phyloP scores from a whole-genome alignment of 2,888 invertebrate species.

The Brachyopa scutellaris region DNA sequence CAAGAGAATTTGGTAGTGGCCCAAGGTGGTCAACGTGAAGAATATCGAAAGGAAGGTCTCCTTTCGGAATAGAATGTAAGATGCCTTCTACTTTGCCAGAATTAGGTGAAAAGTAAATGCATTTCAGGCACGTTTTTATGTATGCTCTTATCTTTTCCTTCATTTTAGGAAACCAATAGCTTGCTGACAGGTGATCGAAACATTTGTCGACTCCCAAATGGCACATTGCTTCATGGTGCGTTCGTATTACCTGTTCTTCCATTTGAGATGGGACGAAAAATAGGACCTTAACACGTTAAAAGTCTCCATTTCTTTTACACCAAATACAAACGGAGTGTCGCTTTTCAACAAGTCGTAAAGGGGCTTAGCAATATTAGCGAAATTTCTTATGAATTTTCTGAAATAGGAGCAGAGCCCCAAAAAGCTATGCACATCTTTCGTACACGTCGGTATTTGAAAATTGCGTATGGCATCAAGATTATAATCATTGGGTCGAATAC shows the following conservation, averaged over 20 bases:
- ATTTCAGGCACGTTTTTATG: constrained; percentile 3
- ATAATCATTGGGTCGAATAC: not conserved
- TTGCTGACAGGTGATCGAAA: constrained; percentile 48
- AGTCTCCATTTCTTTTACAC: constrained; percentile 55
- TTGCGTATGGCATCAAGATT: not conserved
- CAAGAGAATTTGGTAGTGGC: not conserved
- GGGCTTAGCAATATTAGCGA: constrained; percentile 20
- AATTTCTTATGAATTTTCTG: not conserved
- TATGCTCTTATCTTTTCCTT: constrained; percentile 3
- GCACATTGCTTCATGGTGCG: no score
- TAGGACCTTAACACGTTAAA: constrained; percentile 75
- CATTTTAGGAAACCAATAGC: constrained; percentile 76
- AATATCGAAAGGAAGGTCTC: constrained; percentile 6
- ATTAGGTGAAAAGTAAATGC: constrained; percentile 10
- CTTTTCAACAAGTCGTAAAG: constrained; percentile 36
- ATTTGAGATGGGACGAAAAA: no score
- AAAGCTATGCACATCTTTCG: constrained; percentile 2
- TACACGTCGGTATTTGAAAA: not conserved
- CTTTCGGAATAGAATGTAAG: constrained; percentile 7
- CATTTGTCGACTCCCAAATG: constrained; percentile 76
- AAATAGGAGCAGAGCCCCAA: no score
- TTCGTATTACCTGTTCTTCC: no score
- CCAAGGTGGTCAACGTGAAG: constrained; percentile 12
- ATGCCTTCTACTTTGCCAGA: not conserved
- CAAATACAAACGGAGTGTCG: constrained; percentile 57